Evolutionary conservation across 2,888 invertebrate species (phyloP).

Genomic region (Eudasyphora cyanicolor): DNA sequence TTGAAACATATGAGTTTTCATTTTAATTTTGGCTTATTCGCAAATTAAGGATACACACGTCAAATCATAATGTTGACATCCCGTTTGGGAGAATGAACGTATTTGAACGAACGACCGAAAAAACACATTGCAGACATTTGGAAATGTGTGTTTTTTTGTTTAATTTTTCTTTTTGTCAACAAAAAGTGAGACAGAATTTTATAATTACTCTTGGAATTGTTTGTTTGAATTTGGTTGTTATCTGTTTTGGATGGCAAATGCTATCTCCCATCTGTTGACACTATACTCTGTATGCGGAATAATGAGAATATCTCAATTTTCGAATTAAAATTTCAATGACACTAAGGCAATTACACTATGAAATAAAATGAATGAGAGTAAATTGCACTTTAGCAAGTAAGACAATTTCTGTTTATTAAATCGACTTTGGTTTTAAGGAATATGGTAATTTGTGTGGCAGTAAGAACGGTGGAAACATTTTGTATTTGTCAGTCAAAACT

Average conservation of each 20-base stretch:
- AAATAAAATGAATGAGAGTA: no score
- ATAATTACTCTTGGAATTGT: constrained; percentile 4
- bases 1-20: constrained; percentile 36
- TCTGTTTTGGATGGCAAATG: not conserved
- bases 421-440: no score
- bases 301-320: no score
- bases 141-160: constrained; percentile 31
- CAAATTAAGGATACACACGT: constrained; percentile 54
- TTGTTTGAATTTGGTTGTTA: not conserved
- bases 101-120: constrained; percentile 23
- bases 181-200: constrained; percentile 38
- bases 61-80: constrained; percentile 52
- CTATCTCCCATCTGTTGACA: not conserved
- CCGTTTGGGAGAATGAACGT: constrained; percentile 26
- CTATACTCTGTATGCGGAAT: no score
- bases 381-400: no score
- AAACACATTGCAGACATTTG: constrained; percentile 23
- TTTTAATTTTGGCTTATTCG: constrained; percentile 58
- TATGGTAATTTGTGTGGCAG: no score
- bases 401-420: no score
- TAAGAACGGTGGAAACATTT: no score
- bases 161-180: constrained; percentile 51
- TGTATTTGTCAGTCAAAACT: no score
- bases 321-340: no score
- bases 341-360: no score